phyloP scores from a whole-genome alignment of 1,140 invertebrate species.

The Drosophila nikananu region DNA sequence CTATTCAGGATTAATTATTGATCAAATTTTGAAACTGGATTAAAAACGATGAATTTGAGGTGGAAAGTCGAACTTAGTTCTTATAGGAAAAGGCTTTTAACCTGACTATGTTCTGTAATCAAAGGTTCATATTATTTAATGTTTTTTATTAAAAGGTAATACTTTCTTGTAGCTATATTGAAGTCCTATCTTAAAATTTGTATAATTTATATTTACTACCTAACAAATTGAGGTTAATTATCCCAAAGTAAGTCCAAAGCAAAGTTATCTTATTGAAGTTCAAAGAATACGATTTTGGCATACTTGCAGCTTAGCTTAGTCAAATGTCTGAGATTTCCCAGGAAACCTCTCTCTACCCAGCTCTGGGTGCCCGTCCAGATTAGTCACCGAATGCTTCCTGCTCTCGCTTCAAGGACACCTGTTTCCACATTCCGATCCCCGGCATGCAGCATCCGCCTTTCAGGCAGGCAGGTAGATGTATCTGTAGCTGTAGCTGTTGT shows the following conservation, averaged over 20 bases:
- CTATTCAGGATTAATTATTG: no score
- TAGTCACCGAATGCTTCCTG: slow-evolving; percentile 37
- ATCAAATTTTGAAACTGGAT: neutral
- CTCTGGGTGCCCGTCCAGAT: neutral
- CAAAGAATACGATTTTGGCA: slow-evolving; percentile 3
- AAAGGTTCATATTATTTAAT: no score
- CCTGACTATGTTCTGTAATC: fast-evolving
- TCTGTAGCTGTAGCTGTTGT: slow-evolving; percentile 10
- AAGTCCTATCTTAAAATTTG: neutral
- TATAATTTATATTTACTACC: neutral
- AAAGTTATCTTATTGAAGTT: neutral
- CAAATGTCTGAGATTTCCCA: slow-evolving; percentile 11
- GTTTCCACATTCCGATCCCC: slow-evolving; percentile 77
- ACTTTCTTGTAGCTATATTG: neutral
- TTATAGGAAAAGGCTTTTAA: neutral
- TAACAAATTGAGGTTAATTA: no score
- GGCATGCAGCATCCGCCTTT: slow-evolving; percentile 62
- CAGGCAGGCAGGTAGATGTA: slow-evolving; percentile 47
- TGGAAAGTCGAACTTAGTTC: neutral
- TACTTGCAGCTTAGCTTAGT: slow-evolving; percentile 5
- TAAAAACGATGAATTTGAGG: neutral
- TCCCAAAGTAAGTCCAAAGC: neutral
- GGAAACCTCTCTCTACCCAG: neutral
- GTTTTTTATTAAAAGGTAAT: neutral
- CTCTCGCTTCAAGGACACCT: slow-evolving; percentile 65